Conservation (phyloP, 2,797 vertebrate species). For the Lates japonicus region DNA sequence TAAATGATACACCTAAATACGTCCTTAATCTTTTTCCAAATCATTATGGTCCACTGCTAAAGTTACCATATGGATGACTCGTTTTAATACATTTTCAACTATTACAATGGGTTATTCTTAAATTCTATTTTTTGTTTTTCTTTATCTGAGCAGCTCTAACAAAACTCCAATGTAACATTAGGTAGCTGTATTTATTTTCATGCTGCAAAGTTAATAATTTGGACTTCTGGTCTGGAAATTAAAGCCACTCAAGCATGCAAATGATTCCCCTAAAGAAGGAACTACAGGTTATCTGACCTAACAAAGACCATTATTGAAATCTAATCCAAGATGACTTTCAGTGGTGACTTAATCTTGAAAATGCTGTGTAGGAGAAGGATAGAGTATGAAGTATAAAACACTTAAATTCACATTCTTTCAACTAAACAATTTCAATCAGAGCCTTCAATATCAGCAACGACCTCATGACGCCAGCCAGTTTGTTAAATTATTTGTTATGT, state of each 20-base stretch:
- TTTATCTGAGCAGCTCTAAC: neutral
- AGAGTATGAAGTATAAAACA: neutral
- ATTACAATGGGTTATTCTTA: neutral
- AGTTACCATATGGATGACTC: neutral
- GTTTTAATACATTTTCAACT: neutral
- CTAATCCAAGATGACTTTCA: conserved; percentile 27
- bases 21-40: neutral
- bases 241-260: neutral
- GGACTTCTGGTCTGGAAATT: neutral
- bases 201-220: neutral
- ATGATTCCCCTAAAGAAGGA: neutral
- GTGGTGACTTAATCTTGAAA: conserved; percentile 3
- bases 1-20: neutral
- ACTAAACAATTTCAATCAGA: conserved; percentile 2
- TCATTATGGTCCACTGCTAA: neutral
- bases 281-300: neutral
- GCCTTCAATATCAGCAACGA: neutral
- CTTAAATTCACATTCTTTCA: neutral
- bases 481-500: conserved; percentile 4
- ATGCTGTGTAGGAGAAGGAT: neutral
- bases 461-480: conserved; percentile 16
- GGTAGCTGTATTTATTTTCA: neutral
- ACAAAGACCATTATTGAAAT: conserved; percentile 33
- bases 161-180: neutral
- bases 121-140: too few species aligned